Evolutionary conservation across 2,113 vertebrate genomes (phyloP).

Genomic region (Coptodon rendalli): DNA sequence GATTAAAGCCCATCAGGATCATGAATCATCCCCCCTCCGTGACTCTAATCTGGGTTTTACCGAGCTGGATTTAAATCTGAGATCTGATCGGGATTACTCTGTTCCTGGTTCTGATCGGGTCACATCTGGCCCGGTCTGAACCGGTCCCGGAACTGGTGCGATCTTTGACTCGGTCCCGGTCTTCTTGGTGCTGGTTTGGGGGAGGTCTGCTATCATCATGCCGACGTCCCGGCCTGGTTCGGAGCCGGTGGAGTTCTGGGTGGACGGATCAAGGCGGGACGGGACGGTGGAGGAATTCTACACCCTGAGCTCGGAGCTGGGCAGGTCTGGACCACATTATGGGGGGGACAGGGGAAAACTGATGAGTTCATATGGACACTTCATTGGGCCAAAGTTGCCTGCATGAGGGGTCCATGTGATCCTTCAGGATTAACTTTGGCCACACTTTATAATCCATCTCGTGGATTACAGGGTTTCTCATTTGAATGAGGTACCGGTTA

Average conservation of each 20-base stretch:
- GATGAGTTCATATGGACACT: neutral
- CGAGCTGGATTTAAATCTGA: slow-evolving; percentile 39
- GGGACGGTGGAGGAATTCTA: slow-evolving; percentile 78
- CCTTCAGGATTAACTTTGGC: neutral
- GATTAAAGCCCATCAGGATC: slow-evolving; percentile 52
- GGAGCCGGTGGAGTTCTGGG: slow-evolving; percentile 77
- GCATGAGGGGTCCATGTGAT: neutral
- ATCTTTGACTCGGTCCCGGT: neutral
- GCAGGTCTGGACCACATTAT: slow-evolving; percentile 61
- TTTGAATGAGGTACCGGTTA: neutral
- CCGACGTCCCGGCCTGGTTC: slow-evolving; percentile 74
- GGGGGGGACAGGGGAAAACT: neutral
- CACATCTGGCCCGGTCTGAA: slow-evolving; percentile 12
- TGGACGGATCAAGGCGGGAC: slow-evolving; percentile 80
- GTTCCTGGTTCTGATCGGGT: slow-evolving; percentile 28
- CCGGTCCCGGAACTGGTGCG: neutral
- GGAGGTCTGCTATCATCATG: slow-evolving; percentile 58
- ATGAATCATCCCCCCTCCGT: slow-evolving; percentile 24
- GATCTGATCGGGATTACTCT: slow-evolving; percentile 42
- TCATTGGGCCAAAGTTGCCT: neutral
- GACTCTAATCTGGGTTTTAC: slow-evolving; percentile 48
- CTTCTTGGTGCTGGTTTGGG: neutral
- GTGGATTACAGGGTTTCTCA: neutral
- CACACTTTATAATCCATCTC: neutral
- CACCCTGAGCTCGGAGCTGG: slow-evolving; percentile 71